Evolutionary conservation across 2,888 invertebrate species (phyloP).

Genomic region (Habroteleia sp.): DNA sequence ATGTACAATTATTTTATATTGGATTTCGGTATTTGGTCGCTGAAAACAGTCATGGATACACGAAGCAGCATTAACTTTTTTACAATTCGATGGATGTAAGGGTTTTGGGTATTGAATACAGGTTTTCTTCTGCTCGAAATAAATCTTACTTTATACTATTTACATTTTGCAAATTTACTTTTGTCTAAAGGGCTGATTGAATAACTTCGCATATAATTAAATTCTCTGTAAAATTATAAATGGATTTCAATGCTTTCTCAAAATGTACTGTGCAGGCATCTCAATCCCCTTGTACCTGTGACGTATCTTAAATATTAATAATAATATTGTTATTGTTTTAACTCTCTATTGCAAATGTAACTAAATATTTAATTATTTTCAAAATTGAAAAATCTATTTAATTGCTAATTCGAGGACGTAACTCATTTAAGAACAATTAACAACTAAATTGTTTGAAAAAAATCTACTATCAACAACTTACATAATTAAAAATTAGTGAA

Average conservation of each 20-base stretch:
- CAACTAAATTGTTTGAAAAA: constrained; percentile 37
- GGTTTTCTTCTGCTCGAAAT: constrained; percentile 3
- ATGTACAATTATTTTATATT: constrained; percentile 29
- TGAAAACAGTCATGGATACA: constrained; percentile 8
- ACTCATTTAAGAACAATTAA: constrained; percentile 24
- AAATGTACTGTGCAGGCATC: constrained; percentile 39
- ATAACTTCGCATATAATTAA: constrained; percentile 28
- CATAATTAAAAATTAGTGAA: constrained; percentile 13
- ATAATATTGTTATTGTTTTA: too few species aligned
- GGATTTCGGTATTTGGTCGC: constrained; percentile 1
- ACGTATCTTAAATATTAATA: too few species aligned
- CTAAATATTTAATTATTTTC: too few species aligned
- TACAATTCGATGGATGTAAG: constrained; percentile 8
- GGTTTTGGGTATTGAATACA: constrained; percentile 11
- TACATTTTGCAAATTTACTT: constrained; percentile 40
- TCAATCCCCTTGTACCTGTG: constrained; percentile 39
- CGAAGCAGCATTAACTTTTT: constrained; percentile 8
- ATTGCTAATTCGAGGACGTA: constrained; percentile 11
- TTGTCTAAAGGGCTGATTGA: constrained; percentile 12
- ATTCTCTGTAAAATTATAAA: constrained; percentile 12
- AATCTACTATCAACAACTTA: constrained; percentile 34
- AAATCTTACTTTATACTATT: constrained; percentile 48
- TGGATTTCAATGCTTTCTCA: constrained; percentile 5
- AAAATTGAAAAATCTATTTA: constrained; percentile 23
- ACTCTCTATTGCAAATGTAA: too few species aligned